Evolutionary conservation across 2,888 invertebrate genomes (phyloP), one percentile per base, ranked within the genome.

Genomic region (Drepanosiphum platanoidis): DNA sequence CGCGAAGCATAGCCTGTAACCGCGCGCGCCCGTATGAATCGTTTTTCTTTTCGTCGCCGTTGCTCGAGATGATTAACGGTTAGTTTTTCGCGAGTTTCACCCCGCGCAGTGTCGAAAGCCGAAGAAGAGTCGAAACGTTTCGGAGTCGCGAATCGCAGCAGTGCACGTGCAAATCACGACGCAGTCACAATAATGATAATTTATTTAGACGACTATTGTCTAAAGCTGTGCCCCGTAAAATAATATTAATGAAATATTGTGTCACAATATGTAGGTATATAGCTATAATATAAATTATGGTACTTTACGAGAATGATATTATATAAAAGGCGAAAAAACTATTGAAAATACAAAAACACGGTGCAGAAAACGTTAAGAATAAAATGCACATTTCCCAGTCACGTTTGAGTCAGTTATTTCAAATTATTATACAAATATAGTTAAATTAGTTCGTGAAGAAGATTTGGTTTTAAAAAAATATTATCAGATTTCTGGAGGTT

Each of bases 61-160:
- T 27, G 27, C 34, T 78, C 13, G 9, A 30, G n/a, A 66, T 66
- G 39, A 78, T 78, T 64, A 39, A 78, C 30, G 64, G 27, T 18
- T 30, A 11, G 46, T 8, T 46, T 32, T 46, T 15, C 39, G 27
- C 9, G 18, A 11, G 46, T 8, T 46, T 32, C 32, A 46, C 39
- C 5, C 52, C 18, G 52, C 13, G 18, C 46, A 15, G 18, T 42
- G n/a, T n/a, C 46, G 22, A 52, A 52, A 52, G 52, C 52, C 52
- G 52, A 52, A 52, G 22, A 22, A 52, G 22, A 52, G n/a, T n/a
- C n/a, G n/a, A n/a, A n/a, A n/a, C n/a, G n/a, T n/a, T n/a, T 52
- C 8, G 18, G 52, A 5, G 22, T 22, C 7, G 52, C 52, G 52
- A 52, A 52, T 13, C 42, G 13, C 42, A 9, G 42, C 42, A 52